A percentile compares a stretch with the other conserved stretches of the same genome.
These are phyloP conservation scores for Ennomos quercinarius DNA, from an alignment of 2,888 invertebrate genomes.

Conservation along the genomic window DNA sequence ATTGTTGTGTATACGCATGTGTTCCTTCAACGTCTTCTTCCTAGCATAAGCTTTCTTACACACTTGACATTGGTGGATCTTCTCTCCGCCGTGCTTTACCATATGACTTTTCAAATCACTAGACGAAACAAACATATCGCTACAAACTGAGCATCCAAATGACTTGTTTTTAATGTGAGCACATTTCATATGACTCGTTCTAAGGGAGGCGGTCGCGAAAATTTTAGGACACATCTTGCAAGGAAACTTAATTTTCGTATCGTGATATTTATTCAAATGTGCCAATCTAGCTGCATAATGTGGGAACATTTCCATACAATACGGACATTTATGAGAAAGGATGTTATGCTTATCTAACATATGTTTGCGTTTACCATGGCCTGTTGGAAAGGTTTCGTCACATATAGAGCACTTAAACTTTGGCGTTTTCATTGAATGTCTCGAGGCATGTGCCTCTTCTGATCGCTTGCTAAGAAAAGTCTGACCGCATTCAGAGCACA, in stretches of 20 bases:
- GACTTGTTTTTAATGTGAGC: no score
- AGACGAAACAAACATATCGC: no score
- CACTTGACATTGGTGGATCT: conserved; percentile 13
- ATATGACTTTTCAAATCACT: neutral
- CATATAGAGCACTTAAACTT: conserved; percentile 47
- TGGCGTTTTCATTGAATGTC: neutral
- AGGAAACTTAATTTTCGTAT: conserved; percentile 65
- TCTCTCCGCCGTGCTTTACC: conserved; percentile 15
- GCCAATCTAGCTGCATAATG: conserved; percentile 61
- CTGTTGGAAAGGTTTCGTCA: conserved; percentile 54
- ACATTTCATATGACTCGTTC: no score
- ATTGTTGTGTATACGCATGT: conserved; percentile 31
- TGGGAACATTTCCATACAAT: conserved; percentile 67
- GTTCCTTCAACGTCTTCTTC: conserved; percentile 50
- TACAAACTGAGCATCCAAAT: no score
- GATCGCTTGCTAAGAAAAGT: neutral
- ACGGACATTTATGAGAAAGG: conserved; percentile 46
- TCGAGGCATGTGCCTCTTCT: neutral
- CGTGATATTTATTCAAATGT: conserved; percentile 63
- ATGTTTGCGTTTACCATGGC: conserved; percentile 57
- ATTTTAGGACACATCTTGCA: conserved; percentile 69
- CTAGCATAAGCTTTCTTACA: conserved; percentile 54
- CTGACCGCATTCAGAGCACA: conserved; percentile 13
- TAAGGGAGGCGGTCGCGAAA: conserved; percentile 41
- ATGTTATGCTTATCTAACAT: conserved; percentile 55